A percentile compares a stretch with the other conserved stretches of the same genome.
These are phyloP conservation scores for Orthochromis indermauri DNA, from an alignment of 2,113 vertebrate species.

Conservation along the genomic window DNA sequence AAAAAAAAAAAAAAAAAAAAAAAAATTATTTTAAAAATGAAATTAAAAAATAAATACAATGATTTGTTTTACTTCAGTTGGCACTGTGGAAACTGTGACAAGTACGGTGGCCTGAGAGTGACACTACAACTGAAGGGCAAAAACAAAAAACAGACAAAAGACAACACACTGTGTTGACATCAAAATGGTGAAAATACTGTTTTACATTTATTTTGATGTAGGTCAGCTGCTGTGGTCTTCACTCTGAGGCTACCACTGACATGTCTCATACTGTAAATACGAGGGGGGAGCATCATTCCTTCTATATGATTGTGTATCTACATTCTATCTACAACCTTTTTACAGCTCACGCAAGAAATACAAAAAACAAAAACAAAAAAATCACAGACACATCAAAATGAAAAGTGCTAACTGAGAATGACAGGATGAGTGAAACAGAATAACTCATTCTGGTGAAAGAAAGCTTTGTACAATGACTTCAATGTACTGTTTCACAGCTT, in stretches of 20 bases:
- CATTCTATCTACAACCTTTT: slow-evolving; percentile 20
- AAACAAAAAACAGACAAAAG: not conserved
- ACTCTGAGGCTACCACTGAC: not conserved
- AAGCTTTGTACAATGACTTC: not conserved
- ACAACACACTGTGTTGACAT: not conserved
- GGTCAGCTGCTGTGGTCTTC: not conserved
- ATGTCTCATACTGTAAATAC: not conserved
- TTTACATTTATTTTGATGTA: not conserved
- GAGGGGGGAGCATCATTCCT: not conserved
- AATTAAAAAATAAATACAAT: not conserved
- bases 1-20: no score
- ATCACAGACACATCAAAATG: not conserved
- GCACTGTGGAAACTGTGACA: not conserved
- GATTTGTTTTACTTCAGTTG: not conserved
- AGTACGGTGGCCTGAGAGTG: not conserved
- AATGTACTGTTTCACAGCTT: not conserved
- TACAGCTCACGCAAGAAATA: not conserved
- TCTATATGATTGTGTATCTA: not conserved
- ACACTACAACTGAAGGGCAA: not conserved
- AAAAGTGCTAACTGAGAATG: not conserved
- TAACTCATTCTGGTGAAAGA: not conserved
- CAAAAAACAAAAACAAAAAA: not conserved
- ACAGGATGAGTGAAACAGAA: not conserved
- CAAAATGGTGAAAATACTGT: not conserved
- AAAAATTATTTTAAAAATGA: no score